phyloP scores from a whole-genome alignment of 1,140 invertebrate species.

The Drosophila pseudoananassae region DNA sequence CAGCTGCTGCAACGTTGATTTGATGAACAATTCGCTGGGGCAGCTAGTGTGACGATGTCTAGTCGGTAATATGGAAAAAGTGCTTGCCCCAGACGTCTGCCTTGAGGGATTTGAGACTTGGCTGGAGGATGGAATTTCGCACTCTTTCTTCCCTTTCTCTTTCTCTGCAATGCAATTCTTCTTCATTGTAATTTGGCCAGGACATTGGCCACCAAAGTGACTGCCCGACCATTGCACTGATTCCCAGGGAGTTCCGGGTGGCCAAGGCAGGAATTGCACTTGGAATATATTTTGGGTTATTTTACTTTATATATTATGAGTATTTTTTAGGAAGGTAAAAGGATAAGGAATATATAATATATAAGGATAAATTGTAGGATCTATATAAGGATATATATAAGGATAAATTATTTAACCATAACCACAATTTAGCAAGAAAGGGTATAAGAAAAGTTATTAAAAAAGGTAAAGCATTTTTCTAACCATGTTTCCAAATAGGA shows the following conservation, averaged over 20 bases:
- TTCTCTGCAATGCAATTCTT: slow-evolving; percentile 67
- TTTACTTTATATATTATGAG: too few relatives aligned
- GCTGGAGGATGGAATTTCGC: neutral
- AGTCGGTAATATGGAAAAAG: slow-evolving; percentile 76
- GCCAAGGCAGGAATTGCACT: neutral
- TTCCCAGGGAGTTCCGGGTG: slow-evolving; percentile 34
- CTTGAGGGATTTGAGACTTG: slow-evolving; percentile 66
- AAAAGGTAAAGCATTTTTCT: too few relatives aligned
- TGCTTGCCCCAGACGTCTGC: slow-evolving; percentile 68
- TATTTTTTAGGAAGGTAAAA: too few relatives aligned
- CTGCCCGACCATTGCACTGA: slow-evolving; percentile 60
- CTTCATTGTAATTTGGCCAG: slow-evolving; percentile 75
- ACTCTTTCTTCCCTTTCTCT: neutral
- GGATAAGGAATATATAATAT: too few relatives aligned
- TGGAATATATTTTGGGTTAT: neutral
- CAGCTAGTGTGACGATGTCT: slow-evolving; percentile 74
- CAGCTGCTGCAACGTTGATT: slow-evolving; percentile 79
- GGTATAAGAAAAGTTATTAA: too few relatives aligned
- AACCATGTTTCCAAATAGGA: too few relatives aligned
- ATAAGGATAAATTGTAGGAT: too few relatives aligned
- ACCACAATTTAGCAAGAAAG: too few relatives aligned
- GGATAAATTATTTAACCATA: too few relatives aligned
- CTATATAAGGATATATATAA: too few relatives aligned
- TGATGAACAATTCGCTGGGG: slow-evolving; percentile 72
- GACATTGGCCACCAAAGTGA: slow-evolving; percentile 17